Evolutionary conservation across 1,140 invertebrate species (phyloP), one percentile per base, ranked within the genome.

Genomic region (Coenobita brevimanus): DNA sequence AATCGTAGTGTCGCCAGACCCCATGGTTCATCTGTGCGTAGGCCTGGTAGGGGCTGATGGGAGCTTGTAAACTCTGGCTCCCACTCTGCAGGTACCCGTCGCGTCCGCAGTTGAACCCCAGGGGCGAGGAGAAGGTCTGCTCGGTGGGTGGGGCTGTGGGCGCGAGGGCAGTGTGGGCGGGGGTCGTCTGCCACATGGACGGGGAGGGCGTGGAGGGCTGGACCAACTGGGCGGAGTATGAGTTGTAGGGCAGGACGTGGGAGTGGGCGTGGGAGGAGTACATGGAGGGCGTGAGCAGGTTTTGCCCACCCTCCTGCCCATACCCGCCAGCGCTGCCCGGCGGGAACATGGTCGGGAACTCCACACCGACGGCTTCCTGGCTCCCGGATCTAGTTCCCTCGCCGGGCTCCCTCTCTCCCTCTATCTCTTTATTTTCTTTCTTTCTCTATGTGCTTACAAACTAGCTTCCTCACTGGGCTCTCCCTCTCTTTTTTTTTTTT

Each of bases 211-310:
- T 89, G 41, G 89, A 88, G 64, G 87, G 89, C 60, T 88, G 85
- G 3, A 88, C 89, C 0, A 90, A 76, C 86, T 90, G 89, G 3
- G 89, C 82, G 3, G 89, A 90, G 67, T 90, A 90, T 3, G 89
- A 88, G 76, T 90, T 90, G 76, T 90, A 90, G 64, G 89, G 89
- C 27, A 90, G 82, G 82, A 90, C 88, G 81, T 87, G 89, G 17
- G 86, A 71, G 64, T 90, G 89, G 30, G 86, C 81, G 76, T 89
- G 88, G 1, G 88, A 89, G 50, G 89, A 54, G 76, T 90, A 90
- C 81, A 90, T 90, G 73, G 89, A 81, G 50, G 89, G 89, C 33
- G 86, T 75, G 33, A 90, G 82, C 13, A 90, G 82, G 82, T 90
- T 90, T 46, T 90, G 89, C 27, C 89, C 76, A 15, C 81, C 75